Evolutionary conservation across 2,113 vertebrate genomes (phyloP).

Genomic region (Sceloporus tristichus): DNA sequence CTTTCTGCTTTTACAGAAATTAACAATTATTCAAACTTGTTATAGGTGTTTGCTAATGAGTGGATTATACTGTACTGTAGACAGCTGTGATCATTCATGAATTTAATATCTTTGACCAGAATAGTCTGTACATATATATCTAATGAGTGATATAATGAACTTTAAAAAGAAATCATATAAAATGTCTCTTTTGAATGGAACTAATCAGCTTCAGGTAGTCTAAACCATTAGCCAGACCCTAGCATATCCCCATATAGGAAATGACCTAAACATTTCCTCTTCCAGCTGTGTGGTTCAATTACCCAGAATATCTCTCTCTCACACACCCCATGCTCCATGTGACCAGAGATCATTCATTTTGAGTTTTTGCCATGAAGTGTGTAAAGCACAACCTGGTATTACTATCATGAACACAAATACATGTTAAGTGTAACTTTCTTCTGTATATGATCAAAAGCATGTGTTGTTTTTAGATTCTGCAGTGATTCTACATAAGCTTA

Average conservation of each 20-base stretch:
- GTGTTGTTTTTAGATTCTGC: conserved; percentile 44
- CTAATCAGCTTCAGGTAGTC: conserved; percentile 69
- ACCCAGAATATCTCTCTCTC: conserved; percentile 32
- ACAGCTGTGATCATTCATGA: conserved; percentile 45
- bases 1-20: conserved; percentile 34
- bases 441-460: conserved; percentile 52
- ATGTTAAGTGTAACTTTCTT: conserved; percentile 47
- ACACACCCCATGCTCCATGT: conserved; percentile 38
- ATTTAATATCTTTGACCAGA: conserved; percentile 55
- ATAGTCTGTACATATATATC: conserved; percentile 47
- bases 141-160: conserved; percentile 59
- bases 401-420: conserved; percentile 38
- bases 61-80: conserved; percentile 58
- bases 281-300: conserved; percentile 68
- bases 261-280: conserved; percentile 61
- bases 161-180: conserved; percentile 39
- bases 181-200: conserved; percentile 49
- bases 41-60: conserved; percentile 51
- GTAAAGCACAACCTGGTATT: conserved; percentile 60
- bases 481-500: conserved; percentile 60
- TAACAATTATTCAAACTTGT: conserved; percentile 54
- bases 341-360: conserved; percentile 63
- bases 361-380: conserved; percentile 50
- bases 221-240: conserved; percentile 56
- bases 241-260: conserved; percentile 61